A percentile compares a stretch with the other conserved stretches of the same genome.
Conservation (phyloP, 2,113 vertebrate genomes). For the Sceloporus undulatus region DNA sequence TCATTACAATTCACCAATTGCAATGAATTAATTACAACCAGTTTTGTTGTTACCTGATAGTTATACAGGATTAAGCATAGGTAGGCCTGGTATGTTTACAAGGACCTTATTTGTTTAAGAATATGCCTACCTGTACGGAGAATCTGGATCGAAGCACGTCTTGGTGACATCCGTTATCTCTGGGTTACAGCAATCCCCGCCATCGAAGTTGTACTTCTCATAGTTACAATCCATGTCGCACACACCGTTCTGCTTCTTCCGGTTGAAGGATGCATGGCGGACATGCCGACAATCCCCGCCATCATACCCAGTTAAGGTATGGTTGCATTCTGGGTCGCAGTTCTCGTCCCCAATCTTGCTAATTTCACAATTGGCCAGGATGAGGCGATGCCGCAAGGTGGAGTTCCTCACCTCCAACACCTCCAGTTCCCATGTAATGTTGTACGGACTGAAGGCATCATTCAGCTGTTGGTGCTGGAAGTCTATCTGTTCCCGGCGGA, state of each 20-base stretch:
- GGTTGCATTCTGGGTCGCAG: constrained; percentile 96
- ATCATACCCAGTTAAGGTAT: constrained; percentile 92
- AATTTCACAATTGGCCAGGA: constrained; percentile 97
- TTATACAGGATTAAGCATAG: background rate
- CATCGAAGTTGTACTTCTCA: constrained; percentile 91
- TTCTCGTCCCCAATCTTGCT: constrained; percentile 91
- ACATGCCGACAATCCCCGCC: constrained; percentile 90
- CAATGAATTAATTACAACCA: too few species aligned
- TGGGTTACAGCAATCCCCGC: constrained; percentile 95
- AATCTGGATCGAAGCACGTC: constrained; percentile 96
- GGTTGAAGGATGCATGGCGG: constrained; percentile 78
- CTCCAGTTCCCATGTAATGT: constrained; percentile 96
- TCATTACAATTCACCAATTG: too few species aligned
- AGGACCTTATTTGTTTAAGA: constrained; percentile 26
- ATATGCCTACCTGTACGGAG: constrained; percentile 90
- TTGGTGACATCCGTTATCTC: constrained; percentile 97
- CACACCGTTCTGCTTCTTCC: constrained; percentile 89
- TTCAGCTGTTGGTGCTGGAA: constrained; percentile 94
- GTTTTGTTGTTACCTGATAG: too few species aligned
- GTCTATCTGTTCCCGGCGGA: constrained; percentile 92
- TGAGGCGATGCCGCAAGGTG: constrained; percentile 89
- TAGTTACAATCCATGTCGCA: constrained; percentile 97
- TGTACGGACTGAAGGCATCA: constrained; percentile 91
- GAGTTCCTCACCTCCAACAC: constrained; percentile 92
- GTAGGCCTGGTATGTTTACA: background rate